Percentiles rank a stretch among this genome's conserved stretches.
phyloP scores from a whole-genome alignment of 2,797 vertebrate species.

The Lutjanus argentimaculatus region DNA sequence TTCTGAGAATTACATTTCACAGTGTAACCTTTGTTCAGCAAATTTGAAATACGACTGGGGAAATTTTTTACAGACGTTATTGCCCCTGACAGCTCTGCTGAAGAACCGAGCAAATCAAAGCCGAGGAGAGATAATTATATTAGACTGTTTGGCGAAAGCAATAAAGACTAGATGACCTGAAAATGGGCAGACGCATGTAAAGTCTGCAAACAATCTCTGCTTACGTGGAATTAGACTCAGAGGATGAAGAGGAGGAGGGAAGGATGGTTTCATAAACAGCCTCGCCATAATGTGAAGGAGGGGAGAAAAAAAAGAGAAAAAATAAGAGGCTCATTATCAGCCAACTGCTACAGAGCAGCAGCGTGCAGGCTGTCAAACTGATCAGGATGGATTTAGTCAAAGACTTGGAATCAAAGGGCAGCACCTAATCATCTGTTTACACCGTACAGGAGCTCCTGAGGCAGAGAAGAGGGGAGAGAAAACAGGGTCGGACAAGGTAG shows the following conservation, averaged over 20 bases:
- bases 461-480: not conserved
- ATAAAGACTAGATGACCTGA: conserved; percentile 56
- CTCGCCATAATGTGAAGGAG: conserved; percentile 28
- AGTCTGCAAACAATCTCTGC: conserved; percentile 49
- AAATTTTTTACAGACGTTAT: conserved; percentile 29
- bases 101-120: conserved; percentile 23
- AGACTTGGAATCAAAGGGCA: conserved; percentile 61
- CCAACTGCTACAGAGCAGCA: conserved; percentile 36
- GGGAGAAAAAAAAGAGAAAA: not conserved
- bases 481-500: not conserved
- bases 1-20: conserved; percentile 56
- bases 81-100: conserved; percentile 49
- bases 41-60: conserved; percentile 26
- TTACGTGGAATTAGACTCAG: conserved; percentile 28
- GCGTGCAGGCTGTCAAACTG: conserved; percentile 36
- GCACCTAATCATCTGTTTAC: conserved; percentile 64
- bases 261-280: conserved; percentile 45
- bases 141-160: conserved; percentile 50
- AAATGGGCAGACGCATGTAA: conserved; percentile 44
- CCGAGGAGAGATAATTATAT: conserved; percentile 48
- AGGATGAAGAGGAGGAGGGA: not conserved
- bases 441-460: conserved; percentile 11
- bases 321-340: conserved; percentile 59
- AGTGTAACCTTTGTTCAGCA: conserved; percentile 65
- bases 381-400: conserved; percentile 64